Evolutionary conservation across 2,113 vertebrate species (phyloP), one percentile per base, ranked within the genome.

Genomic region (Vicugna pacos): DNA sequence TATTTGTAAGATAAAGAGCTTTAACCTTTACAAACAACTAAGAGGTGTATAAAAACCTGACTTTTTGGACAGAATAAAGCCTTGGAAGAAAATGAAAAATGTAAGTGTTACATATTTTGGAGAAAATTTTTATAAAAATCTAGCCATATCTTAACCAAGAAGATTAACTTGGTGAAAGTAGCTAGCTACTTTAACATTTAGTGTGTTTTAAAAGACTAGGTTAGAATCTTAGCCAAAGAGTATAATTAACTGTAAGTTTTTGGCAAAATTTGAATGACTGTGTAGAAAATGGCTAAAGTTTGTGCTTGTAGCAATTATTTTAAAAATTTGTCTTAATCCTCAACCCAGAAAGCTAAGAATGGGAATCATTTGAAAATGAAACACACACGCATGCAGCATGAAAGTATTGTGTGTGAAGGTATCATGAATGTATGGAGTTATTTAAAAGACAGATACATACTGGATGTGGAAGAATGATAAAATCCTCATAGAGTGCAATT

Each of bases 371-470:
- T 56, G 17, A 77, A 95, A 93, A 54, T 12, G 81, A 80, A 81
- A 56, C 38, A 72, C 0, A 64, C 0, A 89, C 35, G 46, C 22
- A 64, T n/a, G 52, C 17, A 83, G 9, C 26, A 62, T 9, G 60
- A 24, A 92, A 91, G 6, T 46, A 14, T 96, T 89, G 96, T 92
- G 73, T 90, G 6, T 88, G 35, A 86, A 81, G 70, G 14, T 83
- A 96, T 96, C 94, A 97, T 97, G 96, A 97, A 95, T 97, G 96
- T 94, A 92, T 69, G 81, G 52, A 62, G 85, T 97, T 97, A 97
- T 97, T 98, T 98, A 91, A 79, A 94, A 98, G 52, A 87, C 7
- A 75, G 87, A 95, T 60, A 87, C 9, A 6, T 75, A 19, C 84
- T 97, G 94, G 64, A 95, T 97, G 64, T 26, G 70, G 60, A 97